Evolutionary conservation across 1,140 invertebrate species (phyloP).

Genomic region (Pachyrhynchus sulphureomaculatus): DNA sequence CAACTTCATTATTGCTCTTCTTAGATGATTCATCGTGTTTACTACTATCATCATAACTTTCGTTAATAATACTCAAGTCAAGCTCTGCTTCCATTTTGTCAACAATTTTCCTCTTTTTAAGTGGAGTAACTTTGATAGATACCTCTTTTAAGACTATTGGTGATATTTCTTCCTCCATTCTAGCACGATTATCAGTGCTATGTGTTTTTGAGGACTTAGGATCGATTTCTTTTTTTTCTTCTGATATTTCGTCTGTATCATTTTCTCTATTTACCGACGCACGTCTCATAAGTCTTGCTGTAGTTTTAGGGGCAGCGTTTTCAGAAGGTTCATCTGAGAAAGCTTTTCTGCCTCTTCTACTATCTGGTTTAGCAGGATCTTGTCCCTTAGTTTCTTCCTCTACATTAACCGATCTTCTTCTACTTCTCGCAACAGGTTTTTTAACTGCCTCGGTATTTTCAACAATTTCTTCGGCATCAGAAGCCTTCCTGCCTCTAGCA

Average conservation of each 20-base stretch:
- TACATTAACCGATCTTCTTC: background rate
- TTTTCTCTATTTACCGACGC: background rate
- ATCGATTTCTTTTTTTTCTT: background rate
- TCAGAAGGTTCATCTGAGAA: background rate
- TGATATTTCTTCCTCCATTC: background rate
- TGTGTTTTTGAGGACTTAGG: background rate
- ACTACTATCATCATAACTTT: constrained; percentile 11
- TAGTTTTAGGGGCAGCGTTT: background rate
- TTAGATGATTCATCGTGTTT: background rate
- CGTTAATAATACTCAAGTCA: constrained; percentile 26
- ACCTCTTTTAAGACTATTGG: constrained; percentile 4
- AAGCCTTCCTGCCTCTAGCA: background rate
- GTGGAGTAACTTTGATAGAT: constrained; percentile 4
- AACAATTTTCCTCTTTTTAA: constrained; percentile 15
- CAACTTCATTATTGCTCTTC: background rate
- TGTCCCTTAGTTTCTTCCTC: background rate
- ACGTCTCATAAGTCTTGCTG: background rate
- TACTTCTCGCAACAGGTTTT: constrained; percentile 13
- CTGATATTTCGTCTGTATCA: background rate
- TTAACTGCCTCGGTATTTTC: background rate
- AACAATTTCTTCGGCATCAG: background rate
- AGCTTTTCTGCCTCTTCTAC: constrained; percentile 1
- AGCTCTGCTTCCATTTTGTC: constrained; percentile 23
- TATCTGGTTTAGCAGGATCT: background rate
- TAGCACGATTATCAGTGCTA: background rate